Conservation (phyloP, 2,113 vertebrate species). For the Lamprotornis superbus region DNA sequence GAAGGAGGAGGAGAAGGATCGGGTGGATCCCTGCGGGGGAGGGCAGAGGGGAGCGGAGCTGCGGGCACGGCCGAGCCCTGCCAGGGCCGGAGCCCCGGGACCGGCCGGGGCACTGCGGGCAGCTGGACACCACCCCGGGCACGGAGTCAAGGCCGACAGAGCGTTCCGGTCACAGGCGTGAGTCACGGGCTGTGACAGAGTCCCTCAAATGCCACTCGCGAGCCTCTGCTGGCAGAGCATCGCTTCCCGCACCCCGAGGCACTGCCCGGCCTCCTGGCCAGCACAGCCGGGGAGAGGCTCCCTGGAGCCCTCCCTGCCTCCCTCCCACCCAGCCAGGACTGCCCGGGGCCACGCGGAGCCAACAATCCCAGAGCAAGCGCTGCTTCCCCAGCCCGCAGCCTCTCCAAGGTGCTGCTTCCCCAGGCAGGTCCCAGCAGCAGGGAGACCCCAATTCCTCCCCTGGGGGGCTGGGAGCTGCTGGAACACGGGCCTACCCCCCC, state of each 20-base stretch:
- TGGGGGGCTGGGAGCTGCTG: not conserved
- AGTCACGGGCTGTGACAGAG: not conserved
- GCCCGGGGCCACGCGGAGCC: not conserved
- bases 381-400: not conserved
- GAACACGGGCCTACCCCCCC: not conserved
- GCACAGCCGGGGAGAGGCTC: not conserved
- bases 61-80: rapidly evolving
- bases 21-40: not conserved
- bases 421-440: not conserved
- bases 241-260: not conserved
- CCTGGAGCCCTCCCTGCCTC: not conserved
- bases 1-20: too few relatives aligned
- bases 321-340: rapidly evolving
- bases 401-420: not conserved
- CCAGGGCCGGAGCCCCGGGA: not conserved
- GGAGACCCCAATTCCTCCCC: not conserved
- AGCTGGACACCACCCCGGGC: not conserved
- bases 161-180: not conserved
- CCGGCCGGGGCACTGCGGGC: not conserved
- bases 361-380: not conserved
- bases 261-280: not conserved
- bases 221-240: not conserved
- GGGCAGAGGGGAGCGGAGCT: not conserved
- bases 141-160: not conserved
- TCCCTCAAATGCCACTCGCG: not conserved